Conservation (phyloP, 2,113 vertebrate genomes). For the Vicugna pacos region DNA sequence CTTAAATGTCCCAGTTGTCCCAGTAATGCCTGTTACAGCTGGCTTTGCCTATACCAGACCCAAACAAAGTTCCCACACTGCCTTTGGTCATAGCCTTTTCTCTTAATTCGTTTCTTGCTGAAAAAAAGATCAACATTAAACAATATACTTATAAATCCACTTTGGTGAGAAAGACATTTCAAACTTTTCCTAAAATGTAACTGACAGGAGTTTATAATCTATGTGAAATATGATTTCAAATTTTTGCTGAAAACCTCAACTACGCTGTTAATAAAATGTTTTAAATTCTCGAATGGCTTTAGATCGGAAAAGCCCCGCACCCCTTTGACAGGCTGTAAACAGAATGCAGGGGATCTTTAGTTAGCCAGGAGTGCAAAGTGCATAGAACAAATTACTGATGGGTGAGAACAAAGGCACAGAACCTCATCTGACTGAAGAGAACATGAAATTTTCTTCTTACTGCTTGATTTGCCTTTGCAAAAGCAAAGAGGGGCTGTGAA, state of each 20-base stretch:
- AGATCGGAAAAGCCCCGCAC: neutral
- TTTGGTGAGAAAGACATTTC: neutral
- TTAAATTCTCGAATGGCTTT: neutral
- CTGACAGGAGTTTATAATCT: neutral
- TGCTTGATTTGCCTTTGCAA: neutral
- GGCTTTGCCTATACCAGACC: neutral
- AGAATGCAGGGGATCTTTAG: neutral
- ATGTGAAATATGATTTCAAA: neutral
- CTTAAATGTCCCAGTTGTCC: neutral
- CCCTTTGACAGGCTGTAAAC: neutral
- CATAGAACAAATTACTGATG: fast-evolving
- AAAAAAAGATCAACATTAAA: neutral
- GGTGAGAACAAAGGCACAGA: no score
- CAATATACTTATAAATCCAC: neutral
- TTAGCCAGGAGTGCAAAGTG: neutral
- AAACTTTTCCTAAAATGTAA: neutral
- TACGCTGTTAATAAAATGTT: neutral
- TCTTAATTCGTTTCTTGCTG: neutral
- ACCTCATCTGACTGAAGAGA: neutral
- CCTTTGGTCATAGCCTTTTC: neutral
- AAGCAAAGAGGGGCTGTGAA: neutral
- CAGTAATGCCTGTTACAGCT: neutral
- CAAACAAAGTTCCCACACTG: neutral
- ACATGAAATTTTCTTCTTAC: neutral
- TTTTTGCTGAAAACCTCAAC: neutral